These are phyloP conservation scores for Phengaris arion DNA, from an alignment of 2,888 invertebrate genomes.

Conservation along the genomic window DNA sequence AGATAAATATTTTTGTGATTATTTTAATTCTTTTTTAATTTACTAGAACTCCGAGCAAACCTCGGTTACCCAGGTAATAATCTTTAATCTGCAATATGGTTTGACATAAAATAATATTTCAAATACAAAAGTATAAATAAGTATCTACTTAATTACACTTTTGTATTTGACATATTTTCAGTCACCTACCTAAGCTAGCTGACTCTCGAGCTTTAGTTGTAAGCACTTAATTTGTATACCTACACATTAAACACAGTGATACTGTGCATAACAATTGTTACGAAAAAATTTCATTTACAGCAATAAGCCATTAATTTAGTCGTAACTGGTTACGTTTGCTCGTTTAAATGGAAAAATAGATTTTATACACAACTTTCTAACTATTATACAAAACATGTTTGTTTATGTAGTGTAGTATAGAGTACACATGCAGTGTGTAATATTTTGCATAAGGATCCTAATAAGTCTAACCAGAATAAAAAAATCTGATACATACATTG, in stretches of 20 bases:
- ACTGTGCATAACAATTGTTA: slow-evolving; percentile 3
- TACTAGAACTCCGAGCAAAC: no score
- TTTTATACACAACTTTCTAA: slow-evolving; percentile 25
- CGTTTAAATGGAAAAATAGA: slow-evolving; percentile 26
- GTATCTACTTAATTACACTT: no score
- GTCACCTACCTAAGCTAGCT: no score
- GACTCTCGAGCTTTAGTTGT: no score
- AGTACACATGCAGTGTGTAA: not conserved
- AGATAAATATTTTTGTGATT: no score
- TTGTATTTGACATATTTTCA: no score
- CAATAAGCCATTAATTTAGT: slow-evolving; percentile 18
- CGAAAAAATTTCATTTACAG: slow-evolving; percentile 8
- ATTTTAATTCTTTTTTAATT: no score
- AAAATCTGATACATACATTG: not conserved
- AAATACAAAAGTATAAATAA: no score
- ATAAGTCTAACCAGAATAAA: not conserved
- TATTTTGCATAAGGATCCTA: not conserved
- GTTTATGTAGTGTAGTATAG: not conserved
- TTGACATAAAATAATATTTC: no score
- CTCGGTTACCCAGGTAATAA: no score
- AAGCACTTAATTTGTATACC: no score
- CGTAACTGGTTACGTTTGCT: slow-evolving; percentile 23
- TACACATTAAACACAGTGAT: not conserved
- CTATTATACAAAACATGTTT: slow-evolving; percentile 21
- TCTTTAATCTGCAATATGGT: no score